Percentiles rank a stretch among this genome's conserved stretches.
Evolutionary conservation across 2,888 invertebrate species (phyloP).

Genomic region (Alviniconcha strummeri): DNA sequence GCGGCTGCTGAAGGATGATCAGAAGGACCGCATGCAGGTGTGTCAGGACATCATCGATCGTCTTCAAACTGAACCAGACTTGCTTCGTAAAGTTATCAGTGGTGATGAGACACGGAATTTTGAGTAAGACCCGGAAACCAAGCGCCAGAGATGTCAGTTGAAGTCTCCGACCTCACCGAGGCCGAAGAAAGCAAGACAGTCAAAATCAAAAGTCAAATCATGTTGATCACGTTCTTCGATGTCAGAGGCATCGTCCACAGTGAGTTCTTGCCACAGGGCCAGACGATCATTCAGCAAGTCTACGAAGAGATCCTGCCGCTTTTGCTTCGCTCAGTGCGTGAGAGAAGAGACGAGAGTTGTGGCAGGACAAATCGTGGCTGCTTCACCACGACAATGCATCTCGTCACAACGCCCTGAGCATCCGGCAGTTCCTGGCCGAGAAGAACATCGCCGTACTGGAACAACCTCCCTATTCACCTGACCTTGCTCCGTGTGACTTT

Average conservation of each 20-base stretch:
- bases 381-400: constrained; percentile 18
- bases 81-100: not conserved
- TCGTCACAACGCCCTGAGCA: constrained; percentile 10
- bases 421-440: constrained; percentile 22
- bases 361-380: constrained; percentile 26
- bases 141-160: not conserved
- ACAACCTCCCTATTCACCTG: constrained; percentile 22
- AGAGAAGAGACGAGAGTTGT: constrained; percentile 21
- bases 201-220: not conserved
- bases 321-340: constrained; percentile 21
- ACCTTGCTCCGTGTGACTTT: constrained; percentile 13
- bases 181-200: constrained; percentile 13
- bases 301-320: constrained; percentile 16
- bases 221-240: constrained; percentile 7
- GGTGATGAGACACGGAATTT: not conserved
- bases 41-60: not conserved
- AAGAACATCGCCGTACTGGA: constrained; percentile 23
- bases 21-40: not conserved
- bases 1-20: no score
- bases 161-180: not conserved
- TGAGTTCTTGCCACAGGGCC: constrained; percentile 17
- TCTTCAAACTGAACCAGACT: not conserved
- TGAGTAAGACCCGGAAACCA: not conserved
- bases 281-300: constrained; percentile 17
- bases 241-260: constrained; percentile 12